A percentile compares a stretch with the other conserved stretches of the same genome.
phyloP scores from a whole-genome alignment of 2,113 vertebrate species.

The Rhizomys pruinosus region DNA sequence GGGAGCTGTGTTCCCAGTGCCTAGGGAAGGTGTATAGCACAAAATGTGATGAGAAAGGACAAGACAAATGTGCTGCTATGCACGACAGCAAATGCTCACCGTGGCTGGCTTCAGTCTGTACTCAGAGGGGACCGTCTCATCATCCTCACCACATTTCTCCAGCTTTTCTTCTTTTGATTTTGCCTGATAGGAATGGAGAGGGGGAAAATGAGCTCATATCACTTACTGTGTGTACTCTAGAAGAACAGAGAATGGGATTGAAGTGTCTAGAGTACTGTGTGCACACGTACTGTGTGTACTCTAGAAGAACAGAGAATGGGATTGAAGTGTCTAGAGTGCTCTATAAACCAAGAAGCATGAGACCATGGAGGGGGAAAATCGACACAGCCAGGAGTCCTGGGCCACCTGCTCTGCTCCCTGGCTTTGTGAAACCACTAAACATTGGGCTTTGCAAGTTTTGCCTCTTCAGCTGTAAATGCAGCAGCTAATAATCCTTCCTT shows the following conservation, averaged over 20 bases:
- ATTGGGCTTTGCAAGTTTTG: neutral
- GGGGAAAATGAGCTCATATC: neutral
- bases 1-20: neutral
- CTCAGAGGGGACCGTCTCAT: constrained; percentile 83
- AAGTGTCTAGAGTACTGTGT: no score
- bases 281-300: neutral
- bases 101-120: constrained; percentile 81
- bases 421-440: neutral
- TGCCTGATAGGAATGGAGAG: constrained; percentile 75
- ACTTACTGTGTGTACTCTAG: neutral
- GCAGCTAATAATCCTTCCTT: neutral
- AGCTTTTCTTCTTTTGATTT: constrained; percentile 86
- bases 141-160: constrained; percentile 84
- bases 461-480: neutral
- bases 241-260: no score
- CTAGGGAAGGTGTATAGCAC: rapidly evolving
- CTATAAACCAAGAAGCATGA: neutral
- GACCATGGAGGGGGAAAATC: neutral
- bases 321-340: neutral
- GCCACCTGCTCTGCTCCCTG: no score
- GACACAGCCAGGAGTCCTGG: neutral
- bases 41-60: rapidly evolving
- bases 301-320: neutral
- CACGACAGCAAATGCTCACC: constrained; percentile 62
- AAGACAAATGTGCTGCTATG: rapidly evolving